Conservation (phyloP, 37 sponge, comb jelly and placozoan species). For the Corticium candelabrum region DNA sequence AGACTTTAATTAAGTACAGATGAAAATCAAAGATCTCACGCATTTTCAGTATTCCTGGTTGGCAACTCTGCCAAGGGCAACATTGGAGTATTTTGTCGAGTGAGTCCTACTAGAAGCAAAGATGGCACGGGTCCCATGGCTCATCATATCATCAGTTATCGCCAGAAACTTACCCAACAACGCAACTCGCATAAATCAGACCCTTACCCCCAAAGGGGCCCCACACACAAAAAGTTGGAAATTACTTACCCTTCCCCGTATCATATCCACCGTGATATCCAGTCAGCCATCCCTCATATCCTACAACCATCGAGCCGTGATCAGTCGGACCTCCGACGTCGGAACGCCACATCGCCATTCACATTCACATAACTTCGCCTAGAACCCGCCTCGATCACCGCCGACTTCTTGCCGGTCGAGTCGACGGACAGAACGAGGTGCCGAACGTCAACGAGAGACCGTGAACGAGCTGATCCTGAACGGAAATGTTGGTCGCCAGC, state of each 20-base stretch:
- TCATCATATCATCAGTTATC: too few species aligned
- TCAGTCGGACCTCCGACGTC: conserved; percentile 54
- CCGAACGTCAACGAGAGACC: conserved; percentile 52
- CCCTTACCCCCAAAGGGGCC: too few species aligned
- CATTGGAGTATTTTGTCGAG: too few species aligned
- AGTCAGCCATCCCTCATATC: conserved; percentile 71
- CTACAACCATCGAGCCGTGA: conserved; percentile 46
- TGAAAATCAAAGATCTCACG: too few species aligned
- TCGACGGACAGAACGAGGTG: conserved; percentile 37
- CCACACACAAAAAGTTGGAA: too few species aligned
- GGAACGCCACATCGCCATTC: conserved; percentile 45
- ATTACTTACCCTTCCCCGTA: conserved; percentile 37
- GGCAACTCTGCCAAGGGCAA: too few species aligned
- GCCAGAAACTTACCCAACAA: too few species aligned
- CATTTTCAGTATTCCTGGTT: too few species aligned
- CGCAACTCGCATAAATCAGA: too few species aligned
- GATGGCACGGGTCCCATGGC: too few species aligned
- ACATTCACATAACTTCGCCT: conserved; percentile 41
- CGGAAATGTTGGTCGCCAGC: conserved; percentile 34
- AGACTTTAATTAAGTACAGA: too few species aligned
- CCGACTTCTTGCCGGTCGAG: conserved; percentile 53
- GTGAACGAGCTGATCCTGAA: conserved; percentile 31
- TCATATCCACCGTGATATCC: conserved; percentile 62
- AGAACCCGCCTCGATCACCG: conserved; percentile 46
- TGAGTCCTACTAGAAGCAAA: too few species aligned